A percentile compares a stretch with the other conserved stretches of the same genome.
Conservation (phyloP, 2,113 vertebrate species). For the Lagopus leucura region DNA sequence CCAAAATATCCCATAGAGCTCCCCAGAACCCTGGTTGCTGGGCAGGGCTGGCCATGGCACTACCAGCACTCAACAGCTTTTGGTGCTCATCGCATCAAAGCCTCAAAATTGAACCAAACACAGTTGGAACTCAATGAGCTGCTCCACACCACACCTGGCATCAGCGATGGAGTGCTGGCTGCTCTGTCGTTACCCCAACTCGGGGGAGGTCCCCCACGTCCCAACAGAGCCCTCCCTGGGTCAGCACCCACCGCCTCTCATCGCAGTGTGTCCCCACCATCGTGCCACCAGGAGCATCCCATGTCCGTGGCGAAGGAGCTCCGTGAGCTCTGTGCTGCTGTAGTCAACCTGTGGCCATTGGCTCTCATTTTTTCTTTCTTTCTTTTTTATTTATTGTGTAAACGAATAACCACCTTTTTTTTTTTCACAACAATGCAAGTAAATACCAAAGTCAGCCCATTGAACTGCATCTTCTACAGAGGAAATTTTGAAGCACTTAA, state of each 20-base stretch:
- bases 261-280: not conserved
- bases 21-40: not conserved
- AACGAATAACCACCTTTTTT: constrained; percentile 5
- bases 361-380: not conserved
- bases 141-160: rapidly evolving
- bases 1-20: rapidly evolving
- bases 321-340: not conserved
- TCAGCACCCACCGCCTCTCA: not conserved
- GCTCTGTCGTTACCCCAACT: rapidly evolving
- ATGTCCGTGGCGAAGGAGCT: not conserved
- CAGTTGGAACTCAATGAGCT: not conserved
- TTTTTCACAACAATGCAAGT: constrained; percentile 49
- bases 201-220: rapidly evolving
- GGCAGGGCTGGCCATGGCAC: rapidly evolving
- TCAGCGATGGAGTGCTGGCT: not conserved
- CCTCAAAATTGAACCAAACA: not conserved
- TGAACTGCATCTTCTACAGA: constrained; percentile 48
- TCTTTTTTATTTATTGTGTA: constrained; percentile 62
- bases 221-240: no score
- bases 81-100: not conserved
- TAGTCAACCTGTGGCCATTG: not conserved
- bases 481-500: constrained; percentile 49
- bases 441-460: constrained; percentile 31
- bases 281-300: not conserved
- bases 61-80: not conserved